Evolutionary conservation across 2,113 vertebrate species (phyloP), one percentile per base, ranked within the genome.

Genomic region (Sapayoa aenigma): DNA sequence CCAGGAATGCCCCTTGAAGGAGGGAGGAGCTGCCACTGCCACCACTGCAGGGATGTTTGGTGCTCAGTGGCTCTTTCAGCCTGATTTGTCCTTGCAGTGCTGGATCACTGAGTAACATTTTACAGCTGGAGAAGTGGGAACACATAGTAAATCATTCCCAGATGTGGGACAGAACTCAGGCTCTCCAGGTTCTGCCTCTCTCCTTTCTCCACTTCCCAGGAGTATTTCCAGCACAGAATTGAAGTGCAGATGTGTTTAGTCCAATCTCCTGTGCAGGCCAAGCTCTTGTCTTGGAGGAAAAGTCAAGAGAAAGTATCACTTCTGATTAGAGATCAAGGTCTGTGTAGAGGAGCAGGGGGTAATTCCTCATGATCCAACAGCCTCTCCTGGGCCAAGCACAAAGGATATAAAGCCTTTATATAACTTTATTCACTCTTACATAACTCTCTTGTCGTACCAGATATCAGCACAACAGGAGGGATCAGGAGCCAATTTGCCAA

Each of bases 401-500:
- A 39, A 67, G 79, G 49, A 23, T 68, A 18, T 77, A 77, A 87
- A 63, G 42, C 60, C 77, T 90, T 90, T 73, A 42, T 58, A 41
- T 42, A 55, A 62, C 84, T 84, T 71, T 17, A 56, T 69, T 84
- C 31, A 3, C 56, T 63, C 52, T 81, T 84, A 9, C 8, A 9
- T 42, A 55, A 37, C 63, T n/a, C 41, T 63, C 66, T 74, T 24
- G 8, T 50, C 21, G 2, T 53, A 25, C 59, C n/a, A 17, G 76
- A 41, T 90, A 65, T 33, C 73, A 42, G 84, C 88, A 16, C 77
- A 14, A 47, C 53, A 10, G 86, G 85, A 95, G 82, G 89, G 30
- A 30, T 68, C 90, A 78, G 86, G 79, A 90, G 87, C 95, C 94
- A 56, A 58, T 91, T 93, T 87, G 75, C 67, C 93, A 82, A 89